phyloP scores from a whole-genome alignment of 1,140 invertebrate species.

The Danaus plexippus region DNA sequence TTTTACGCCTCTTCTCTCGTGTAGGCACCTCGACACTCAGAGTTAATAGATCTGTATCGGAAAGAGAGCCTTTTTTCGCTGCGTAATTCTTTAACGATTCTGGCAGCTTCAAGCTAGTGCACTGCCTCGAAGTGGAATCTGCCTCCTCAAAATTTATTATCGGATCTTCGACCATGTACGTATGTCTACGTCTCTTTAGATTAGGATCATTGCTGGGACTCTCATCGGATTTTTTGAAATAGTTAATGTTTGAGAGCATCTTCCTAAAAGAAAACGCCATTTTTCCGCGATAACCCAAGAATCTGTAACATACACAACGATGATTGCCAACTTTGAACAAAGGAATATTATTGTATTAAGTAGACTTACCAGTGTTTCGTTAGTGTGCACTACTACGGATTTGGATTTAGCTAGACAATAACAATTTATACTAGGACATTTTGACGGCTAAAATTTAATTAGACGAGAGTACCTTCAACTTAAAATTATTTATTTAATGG shows the following conservation, averaged over 20 bases:
- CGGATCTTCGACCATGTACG: slow-evolving; percentile 18
- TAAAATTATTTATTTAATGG: no score
- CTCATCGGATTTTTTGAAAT: slow-evolving; percentile 50
- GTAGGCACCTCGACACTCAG: slow-evolving; percentile 19
- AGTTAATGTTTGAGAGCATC: slow-evolving; percentile 58
- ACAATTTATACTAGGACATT: no score
- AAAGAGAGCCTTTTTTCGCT: slow-evolving; percentile 47
- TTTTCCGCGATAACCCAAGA: not conserved
- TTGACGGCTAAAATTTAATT: no score
- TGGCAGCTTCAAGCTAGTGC: slow-evolving; percentile 38
- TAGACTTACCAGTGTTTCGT: no score
- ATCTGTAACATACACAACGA: no score
- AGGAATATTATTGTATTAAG: no score
- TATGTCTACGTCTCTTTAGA: slow-evolving; percentile 16
- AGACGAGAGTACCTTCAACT: no score
- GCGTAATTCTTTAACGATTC: slow-evolving; percentile 41
- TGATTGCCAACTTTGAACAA: no score
- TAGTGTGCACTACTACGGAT: no score
- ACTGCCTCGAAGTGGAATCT: slow-evolving; percentile 44
- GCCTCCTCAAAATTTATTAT: slow-evolving; percentile 38
- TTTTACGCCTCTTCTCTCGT: slow-evolving; percentile 34
- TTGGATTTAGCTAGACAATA: no score
- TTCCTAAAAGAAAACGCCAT: slow-evolving; percentile 61
- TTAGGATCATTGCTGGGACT: slow-evolving; percentile 12
- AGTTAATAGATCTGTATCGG: slow-evolving; percentile 48